Conservation (phyloP, 1,140 invertebrate genomes). For the Drosophila jambulina region DNA sequence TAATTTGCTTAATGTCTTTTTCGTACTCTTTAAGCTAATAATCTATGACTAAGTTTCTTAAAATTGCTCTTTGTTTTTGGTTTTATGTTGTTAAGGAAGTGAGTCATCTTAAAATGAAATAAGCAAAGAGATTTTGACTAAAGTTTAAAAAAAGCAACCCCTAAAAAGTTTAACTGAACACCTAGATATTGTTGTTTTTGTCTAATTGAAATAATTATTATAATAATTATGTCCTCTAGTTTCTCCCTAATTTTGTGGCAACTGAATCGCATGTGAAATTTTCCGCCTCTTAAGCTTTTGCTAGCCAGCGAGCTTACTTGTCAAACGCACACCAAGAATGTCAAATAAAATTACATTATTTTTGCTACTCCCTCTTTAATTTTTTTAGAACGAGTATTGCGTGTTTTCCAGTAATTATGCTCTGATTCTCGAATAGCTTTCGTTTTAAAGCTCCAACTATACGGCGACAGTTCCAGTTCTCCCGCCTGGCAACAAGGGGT, state of each 20-base stretch:
- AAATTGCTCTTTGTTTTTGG: neutral
- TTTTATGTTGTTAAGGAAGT: neutral
- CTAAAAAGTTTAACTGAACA: neutral
- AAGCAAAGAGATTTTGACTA: neutral
- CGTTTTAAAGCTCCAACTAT: constrained; percentile 23
- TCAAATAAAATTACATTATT: constrained; percentile 42
- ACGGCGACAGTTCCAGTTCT: neutral
- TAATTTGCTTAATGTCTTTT: neutral
- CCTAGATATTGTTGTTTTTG: too few relatives aligned
- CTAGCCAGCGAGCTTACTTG: constrained; percentile 18
- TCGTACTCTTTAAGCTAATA: neutral
- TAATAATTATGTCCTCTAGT: too few relatives aligned
- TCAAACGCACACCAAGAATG: constrained; percentile 48
- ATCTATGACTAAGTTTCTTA: neutral
- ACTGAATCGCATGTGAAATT: constrained; percentile 23
- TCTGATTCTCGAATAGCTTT: constrained; percentile 27
- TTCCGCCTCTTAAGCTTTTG: constrained; percentile 9
- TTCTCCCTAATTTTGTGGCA: neutral
- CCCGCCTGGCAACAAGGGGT: constrained; percentile 35
- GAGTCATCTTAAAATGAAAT: neutral
- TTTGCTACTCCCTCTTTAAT: constrained; percentile 19
- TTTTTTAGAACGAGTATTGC: constrained; percentile 13
- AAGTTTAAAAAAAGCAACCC: neutral
- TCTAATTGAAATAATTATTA: neutral
- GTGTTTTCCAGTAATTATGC: constrained; percentile 51